Conservation (phyloP, 1,140 invertebrate species). For the Aphelinus certus region DNA sequence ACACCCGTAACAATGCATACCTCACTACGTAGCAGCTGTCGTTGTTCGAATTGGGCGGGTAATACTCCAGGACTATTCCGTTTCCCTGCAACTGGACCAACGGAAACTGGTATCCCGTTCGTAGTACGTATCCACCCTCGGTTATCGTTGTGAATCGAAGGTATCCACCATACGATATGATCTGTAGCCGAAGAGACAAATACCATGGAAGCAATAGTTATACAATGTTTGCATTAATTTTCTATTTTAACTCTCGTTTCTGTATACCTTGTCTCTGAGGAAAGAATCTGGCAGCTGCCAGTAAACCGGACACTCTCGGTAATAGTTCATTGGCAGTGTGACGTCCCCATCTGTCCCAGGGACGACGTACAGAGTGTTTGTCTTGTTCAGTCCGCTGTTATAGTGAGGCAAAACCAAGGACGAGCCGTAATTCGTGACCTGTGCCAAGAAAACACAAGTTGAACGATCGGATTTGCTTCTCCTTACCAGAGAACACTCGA, state of each 20-base stretch:
- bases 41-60: constrained; percentile 60
- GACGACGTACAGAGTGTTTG: constrained; percentile 73
- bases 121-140: constrained; percentile 69
- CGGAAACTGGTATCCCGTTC: constrained; percentile 77
- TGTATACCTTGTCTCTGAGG: constrained; percentile 81
- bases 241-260: background rate
- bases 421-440: constrained; percentile 60
- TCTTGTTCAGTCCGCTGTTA: constrained; percentile 65
- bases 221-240: constrained; percentile 5
- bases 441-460: constrained; percentile 21
- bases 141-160: constrained; percentile 82
- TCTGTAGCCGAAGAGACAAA: constrained; percentile 58
- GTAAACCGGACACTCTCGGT: constrained; percentile 83
- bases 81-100: constrained; percentile 87
- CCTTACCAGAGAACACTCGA: too few species aligned
- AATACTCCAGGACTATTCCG: constrained; percentile 81
- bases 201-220: background rate
- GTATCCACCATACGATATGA: constrained; percentile 91
- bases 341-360: constrained; percentile 74
- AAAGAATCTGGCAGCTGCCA: constrained; percentile 86
- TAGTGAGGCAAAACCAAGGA: constrained; percentile 52
- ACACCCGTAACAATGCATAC: constrained; percentile 49
- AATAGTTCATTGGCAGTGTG: constrained; percentile 71
- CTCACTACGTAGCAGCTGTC: constrained; percentile 72
- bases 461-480: too few species aligned